Conservation (phyloP, 2,888 invertebrate species). For the Diachrysia chrysitis region DNA sequence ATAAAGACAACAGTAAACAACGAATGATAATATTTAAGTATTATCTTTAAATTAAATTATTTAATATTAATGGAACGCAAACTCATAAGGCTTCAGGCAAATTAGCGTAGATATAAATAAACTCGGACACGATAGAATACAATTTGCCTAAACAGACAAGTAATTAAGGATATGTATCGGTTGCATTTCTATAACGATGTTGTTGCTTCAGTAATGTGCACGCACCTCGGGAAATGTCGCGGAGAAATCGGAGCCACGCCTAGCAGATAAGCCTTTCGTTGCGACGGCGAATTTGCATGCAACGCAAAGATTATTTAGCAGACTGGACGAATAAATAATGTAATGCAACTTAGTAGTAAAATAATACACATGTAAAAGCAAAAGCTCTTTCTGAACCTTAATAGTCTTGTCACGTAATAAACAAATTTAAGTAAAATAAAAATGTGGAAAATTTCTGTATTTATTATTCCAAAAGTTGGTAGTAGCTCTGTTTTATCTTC, state of each 20-base stretch:
- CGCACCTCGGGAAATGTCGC: slow-evolving; percentile 71
- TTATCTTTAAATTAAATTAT: not conserved
- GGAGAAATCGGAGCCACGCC: slow-evolving; percentile 68
- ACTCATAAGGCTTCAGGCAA: slow-evolving; percentile 1
- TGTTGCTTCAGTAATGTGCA: slow-evolving; percentile 57
- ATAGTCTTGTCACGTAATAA: too few relatives aligned
- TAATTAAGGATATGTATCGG: slow-evolving; percentile 53
- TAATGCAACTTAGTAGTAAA: not conserved
- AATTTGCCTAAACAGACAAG: slow-evolving; percentile 46
- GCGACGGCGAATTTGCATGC: slow-evolving; percentile 77
- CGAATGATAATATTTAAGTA: too few relatives aligned
- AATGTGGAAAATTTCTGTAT: too few relatives aligned
- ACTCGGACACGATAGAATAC: slow-evolving; percentile 41
- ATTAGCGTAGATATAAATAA: slow-evolving; percentile 17
- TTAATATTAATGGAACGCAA: not conserved
- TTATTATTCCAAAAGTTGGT: too few relatives aligned
- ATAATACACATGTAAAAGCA: not conserved
- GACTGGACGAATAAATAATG: slow-evolving; percentile 15
- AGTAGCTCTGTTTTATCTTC: too few relatives aligned
- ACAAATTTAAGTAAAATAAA: too few relatives aligned
- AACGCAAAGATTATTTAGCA: slow-evolving; percentile 55
- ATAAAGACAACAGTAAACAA: not conserved
- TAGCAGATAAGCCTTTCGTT: slow-evolving; percentile 72
- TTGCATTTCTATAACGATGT: slow-evolving; percentile 49
- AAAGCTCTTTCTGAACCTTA: not conserved